Evolutionary conservation across 2,888 invertebrate species (phyloP).

Genomic region (Megamerina dolium): DNA sequence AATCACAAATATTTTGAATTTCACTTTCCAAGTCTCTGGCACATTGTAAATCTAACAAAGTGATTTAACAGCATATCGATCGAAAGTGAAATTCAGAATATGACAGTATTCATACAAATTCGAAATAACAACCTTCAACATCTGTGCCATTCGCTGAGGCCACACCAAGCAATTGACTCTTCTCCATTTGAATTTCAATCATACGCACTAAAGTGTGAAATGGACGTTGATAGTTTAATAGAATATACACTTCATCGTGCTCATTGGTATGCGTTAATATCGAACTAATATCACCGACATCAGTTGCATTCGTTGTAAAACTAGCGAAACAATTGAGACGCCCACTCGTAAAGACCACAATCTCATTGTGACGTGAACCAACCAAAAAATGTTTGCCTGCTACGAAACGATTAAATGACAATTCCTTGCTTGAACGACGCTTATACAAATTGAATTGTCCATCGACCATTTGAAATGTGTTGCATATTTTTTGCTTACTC

Average conservation of each 20-base stretch:
- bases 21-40: no score
- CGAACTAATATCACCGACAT: slow-evolving; percentile 24
- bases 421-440: slow-evolving; percentile 27
- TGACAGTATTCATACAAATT: not conserved
- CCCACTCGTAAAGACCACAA: slow-evolving; percentile 33
- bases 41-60: no score
- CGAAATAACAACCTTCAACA: slow-evolving; percentile 16
- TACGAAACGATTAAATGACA: slow-evolving; percentile 30
- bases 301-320: slow-evolving; percentile 25
- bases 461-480: slow-evolving; percentile 30
- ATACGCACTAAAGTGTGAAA: slow-evolving; percentile 29
- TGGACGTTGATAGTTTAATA: slow-evolving; percentile 27
- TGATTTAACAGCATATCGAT: no score
- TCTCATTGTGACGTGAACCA: slow-evolving; percentile 28
- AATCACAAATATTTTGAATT: no score
- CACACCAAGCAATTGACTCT: slow-evolving; percentile 20
- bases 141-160: slow-evolving; percentile 4
- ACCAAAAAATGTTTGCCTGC: slow-evolving; percentile 31
- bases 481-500: slow-evolving; percentile 23
- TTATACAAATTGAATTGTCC: slow-evolving; percentile 34
- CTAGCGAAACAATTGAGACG: slow-evolving; percentile 40
- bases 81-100: no score
- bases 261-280: slow-evolving; percentile 28
- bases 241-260: slow-evolving; percentile 30
- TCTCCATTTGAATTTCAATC: slow-evolving; percentile 32